Base-by-base conservation (phyloP, 2,113 vertebrate species). In the Labrus mixtus region DNA sequence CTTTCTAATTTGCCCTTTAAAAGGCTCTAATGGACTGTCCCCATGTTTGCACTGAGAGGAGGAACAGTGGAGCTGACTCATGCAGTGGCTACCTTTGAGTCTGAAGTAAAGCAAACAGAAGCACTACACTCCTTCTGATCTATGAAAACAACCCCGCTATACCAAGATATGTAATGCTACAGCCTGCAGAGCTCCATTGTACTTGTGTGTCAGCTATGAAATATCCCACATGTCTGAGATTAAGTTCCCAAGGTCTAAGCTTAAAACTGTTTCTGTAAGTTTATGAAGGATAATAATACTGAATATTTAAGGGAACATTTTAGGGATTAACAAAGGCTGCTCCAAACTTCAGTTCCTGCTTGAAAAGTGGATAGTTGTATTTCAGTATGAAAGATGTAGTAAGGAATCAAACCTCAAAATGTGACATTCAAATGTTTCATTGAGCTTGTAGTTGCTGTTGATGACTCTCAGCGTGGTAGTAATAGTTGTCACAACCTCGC, bases 1-100 rank as follows among this genome's bases (percentile, higher is more conserved):
- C 70, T 87, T 84, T 79, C 63, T 91, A 91, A 92, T 91, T 89
- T 85, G 72, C 63, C 82, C 83, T 86, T 88, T 87, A 81, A 89
- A 83, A 69, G 68, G 63, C 72, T 86, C 74, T 86, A 91, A 90
- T 91, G 87, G 80, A 76, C 81, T 86, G 85, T 86, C 69, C 73
- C 77, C 61, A 19, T 91, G 83, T 91, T 87, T 89, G 81, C 72
- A 80, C 73, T 70, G 75, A 55, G 83, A 64, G 75, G 55, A 68
- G 58, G 62, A 79, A 78, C 71, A 41, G 59, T 73, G 61, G 78
- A 54, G 78, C 20, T 23, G 54, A 84, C 58, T 86, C 73, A 76
- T 70, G 79, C 79, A 63, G 50, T 39, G 61, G 73, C 72, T 84
- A 79, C 79, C 65, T 77, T 81, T 82, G 56, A 80, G 78, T 23